Conservation (phyloP, 2,888 invertebrate genomes). For the Amitus sp. region DNA sequence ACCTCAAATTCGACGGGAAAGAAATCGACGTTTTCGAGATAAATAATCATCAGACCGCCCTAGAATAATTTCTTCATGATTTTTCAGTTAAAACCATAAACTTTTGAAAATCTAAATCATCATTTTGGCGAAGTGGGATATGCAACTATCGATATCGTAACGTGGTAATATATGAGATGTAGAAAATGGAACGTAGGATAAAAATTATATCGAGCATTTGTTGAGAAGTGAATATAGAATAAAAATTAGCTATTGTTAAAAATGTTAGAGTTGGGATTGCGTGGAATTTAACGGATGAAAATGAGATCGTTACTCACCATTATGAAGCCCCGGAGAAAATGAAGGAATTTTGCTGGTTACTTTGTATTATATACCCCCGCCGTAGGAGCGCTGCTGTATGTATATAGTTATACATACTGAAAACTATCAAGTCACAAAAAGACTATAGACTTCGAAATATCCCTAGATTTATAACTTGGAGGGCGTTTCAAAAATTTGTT, state of each 20-base stretch:
- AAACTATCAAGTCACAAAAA: no score
- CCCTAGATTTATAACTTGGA: no score
- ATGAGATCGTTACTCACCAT: neutral
- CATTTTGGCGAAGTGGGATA: constrained; percentile 63
- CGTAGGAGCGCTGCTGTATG: no score
- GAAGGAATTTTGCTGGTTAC: neutral
- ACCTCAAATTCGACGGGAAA: constrained; percentile 5
- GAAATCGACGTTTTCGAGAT: constrained; percentile 9
- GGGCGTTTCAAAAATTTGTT: no score
- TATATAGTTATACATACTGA: no score
- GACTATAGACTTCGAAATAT: no score
- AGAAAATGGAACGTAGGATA: no score
- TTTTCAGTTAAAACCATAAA: constrained; percentile 78
- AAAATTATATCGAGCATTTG: no score
- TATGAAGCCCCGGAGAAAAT: neutral
- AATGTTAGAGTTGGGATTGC: neutral
- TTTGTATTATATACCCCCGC: neutral
- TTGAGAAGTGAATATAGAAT: no score
- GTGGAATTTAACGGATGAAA: neutral
- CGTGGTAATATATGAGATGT: no score
- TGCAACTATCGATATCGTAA: no score
- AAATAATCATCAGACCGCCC: constrained; percentile 75
- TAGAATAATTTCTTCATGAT: constrained; percentile 74
- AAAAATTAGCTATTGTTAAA: neutral
- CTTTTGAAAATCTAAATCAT: constrained; percentile 72